phyloP scores from a whole-genome alignment of 2,113 vertebrate genomes.

The Sinocyclocheilus rhinocerous region DNA sequence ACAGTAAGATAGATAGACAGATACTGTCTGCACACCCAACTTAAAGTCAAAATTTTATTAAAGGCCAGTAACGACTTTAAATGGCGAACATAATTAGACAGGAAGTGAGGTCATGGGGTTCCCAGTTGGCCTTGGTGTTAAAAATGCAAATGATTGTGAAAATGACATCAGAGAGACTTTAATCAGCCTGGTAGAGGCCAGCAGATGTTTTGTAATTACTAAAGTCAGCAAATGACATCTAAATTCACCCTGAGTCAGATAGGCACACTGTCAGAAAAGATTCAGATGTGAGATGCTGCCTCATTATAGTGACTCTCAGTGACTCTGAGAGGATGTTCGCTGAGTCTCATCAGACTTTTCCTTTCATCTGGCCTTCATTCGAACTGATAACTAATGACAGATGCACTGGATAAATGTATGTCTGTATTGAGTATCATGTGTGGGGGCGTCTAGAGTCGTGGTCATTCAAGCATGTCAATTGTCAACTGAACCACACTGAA shows the following conservation, averaged over 20 bases:
- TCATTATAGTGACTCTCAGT: neutral
- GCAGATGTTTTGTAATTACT: slow-evolving; percentile 53
- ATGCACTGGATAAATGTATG: neutral
- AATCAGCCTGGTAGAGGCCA: slow-evolving; percentile 62
- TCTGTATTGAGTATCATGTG: slow-evolving; percentile 5
- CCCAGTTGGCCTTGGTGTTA: slow-evolving; percentile 47
- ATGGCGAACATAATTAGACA: slow-evolving; percentile 51
- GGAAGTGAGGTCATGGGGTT: slow-evolving; percentile 42
- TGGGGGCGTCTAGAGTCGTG: neutral
- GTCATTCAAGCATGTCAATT: slow-evolving; percentile 4
- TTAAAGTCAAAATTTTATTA: slow-evolving; percentile 9
- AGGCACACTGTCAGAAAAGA: slow-evolving; percentile 7
- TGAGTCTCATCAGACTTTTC: neutral
- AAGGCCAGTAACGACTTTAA: slow-evolving; percentile 50
- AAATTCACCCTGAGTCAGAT: slow-evolving; percentile 32
- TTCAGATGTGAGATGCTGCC: slow-evolving; percentile 3
- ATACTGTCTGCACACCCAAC: neutral
- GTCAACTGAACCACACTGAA: slow-evolving; percentile 1
- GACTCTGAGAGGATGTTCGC: neutral
- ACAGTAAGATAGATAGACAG: neutral
- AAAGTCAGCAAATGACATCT: slow-evolving; percentile 41
- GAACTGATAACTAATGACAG: neutral
- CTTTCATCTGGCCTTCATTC: slow-evolving; percentile 14
- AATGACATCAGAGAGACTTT: slow-evolving; percentile 56
- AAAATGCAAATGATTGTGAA: slow-evolving; percentile 59